Evolutionary conservation across 2,797 vertebrate species (phyloP).

Genomic region (Paguma larvata): DNA sequence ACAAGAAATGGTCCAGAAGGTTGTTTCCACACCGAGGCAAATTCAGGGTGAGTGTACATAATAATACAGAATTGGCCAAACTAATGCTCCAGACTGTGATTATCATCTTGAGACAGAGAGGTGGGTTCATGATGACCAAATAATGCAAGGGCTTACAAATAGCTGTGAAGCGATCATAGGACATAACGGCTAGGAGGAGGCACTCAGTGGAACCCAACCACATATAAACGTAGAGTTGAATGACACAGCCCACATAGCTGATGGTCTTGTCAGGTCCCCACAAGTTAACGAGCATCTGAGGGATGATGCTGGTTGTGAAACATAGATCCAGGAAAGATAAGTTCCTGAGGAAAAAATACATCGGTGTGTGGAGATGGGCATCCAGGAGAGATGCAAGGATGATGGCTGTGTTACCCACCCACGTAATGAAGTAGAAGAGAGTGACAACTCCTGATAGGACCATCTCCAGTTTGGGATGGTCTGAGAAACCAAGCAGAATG

Average conservation of each 20-base stretch:
- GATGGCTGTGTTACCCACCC: conserved; percentile 67
- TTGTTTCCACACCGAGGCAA: conserved; percentile 74
- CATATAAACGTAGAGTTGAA: conserved; percentile 73
- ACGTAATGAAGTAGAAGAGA: conserved; percentile 53
- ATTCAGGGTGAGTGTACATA: conserved; percentile 69
- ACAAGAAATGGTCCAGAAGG: conserved; percentile 71
- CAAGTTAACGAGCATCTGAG: conserved; percentile 79
- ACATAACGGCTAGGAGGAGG: conserved; percentile 77
- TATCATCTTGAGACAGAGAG: conserved; percentile 55
- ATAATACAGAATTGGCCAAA: conserved; percentile 46
- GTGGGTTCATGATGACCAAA: conserved; percentile 67
- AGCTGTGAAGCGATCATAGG: conserved; percentile 74
- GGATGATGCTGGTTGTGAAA: conserved; percentile 78
- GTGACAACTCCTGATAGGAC: conserved; percentile 63
- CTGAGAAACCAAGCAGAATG: conserved; percentile 72
- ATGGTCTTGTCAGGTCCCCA: conserved; percentile 72
- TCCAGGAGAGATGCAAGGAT: conserved; percentile 66
- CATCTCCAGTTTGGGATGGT: conserved; percentile 58
- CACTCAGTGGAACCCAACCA: conserved; percentile 73
- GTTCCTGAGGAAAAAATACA: conserved; percentile 82
- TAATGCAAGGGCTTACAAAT: conserved; percentile 78
- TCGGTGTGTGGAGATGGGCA: conserved; percentile 74
- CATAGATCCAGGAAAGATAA: conserved; percentile 81
- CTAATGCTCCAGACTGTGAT: conserved; percentile 58
- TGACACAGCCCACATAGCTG: conserved; percentile 44